Conservation (phyloP, 2,888 invertebrate genomes). For the Leptura quadrifasciata region DNA sequence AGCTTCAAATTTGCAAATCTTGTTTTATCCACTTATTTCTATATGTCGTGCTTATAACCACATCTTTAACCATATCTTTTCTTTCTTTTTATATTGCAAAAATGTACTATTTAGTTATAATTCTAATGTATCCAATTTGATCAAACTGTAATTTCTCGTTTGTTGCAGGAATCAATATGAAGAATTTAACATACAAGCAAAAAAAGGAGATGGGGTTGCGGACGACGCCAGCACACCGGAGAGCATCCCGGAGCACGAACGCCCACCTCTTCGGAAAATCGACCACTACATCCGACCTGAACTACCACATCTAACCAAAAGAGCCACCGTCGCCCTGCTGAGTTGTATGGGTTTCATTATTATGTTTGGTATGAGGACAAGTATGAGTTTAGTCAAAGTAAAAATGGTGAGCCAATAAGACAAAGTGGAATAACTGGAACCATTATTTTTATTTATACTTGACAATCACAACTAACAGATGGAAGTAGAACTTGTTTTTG, state of each 20-base stretch:
- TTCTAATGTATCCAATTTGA: no score
- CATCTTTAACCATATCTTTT: not conserved
- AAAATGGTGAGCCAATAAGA: conserved; percentile 69
- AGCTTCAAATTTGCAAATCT: no score
- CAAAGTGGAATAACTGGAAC: conserved; percentile 24
- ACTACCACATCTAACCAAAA: conserved; percentile 89
- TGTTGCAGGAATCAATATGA: conserved; percentile 79
- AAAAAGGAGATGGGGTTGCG: conserved; percentile 77
- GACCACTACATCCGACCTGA: conserved; percentile 92
- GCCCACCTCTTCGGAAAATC: conserved; percentile 89
- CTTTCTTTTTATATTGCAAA: no score
- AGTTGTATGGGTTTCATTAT: conserved; percentile 94
- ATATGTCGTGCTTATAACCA: no score
- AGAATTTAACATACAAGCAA: conserved; percentile 78
- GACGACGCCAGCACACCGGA: conserved; percentile 83
- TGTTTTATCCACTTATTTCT: no score
- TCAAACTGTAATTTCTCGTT: not conserved
- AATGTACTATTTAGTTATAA: no score
- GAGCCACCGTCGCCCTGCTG: conserved; percentile 90
- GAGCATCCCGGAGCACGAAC: conserved; percentile 88
- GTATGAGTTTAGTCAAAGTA: conserved; percentile 97
- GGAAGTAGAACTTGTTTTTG: no score
- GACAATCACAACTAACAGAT: not conserved
- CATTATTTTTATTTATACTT: not conserved
- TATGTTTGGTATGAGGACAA: conserved; percentile 98